phyloP scores from a whole-genome alignment of 2,888 invertebrate species.

The Drosophila kokeensis region DNA sequence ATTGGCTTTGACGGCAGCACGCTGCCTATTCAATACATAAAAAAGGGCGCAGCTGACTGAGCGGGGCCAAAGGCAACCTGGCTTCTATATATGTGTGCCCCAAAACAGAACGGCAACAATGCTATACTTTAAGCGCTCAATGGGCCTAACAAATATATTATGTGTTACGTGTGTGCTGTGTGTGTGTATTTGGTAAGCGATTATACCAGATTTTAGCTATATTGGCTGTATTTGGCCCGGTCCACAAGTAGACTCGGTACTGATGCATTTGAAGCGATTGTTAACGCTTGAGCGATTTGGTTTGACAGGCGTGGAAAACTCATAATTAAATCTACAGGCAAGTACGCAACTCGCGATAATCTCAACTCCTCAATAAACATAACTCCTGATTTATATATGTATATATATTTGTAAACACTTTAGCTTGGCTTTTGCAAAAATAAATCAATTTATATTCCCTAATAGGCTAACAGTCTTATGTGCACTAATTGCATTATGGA shows the following conservation, averaged over 20 bases:
- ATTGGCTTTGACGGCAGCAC: slow-evolving; percentile 40
- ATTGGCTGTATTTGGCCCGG: not conserved
- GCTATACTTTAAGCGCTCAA: slow-evolving; percentile 43
- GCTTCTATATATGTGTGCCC: slow-evolving; percentile 42
- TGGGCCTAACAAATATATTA: slow-evolving; percentile 35
- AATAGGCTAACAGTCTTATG: not conserved
- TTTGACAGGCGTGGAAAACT: too few relatives aligned
- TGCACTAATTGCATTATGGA: not conserved
- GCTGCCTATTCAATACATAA: slow-evolving; percentile 51
- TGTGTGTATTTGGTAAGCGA: slow-evolving; percentile 11
- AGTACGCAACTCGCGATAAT: not conserved
- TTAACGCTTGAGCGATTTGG: too few relatives aligned
- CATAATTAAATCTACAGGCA: too few relatives aligned
- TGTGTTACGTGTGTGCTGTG: not conserved
- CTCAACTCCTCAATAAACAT: not conserved
- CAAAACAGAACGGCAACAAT: slow-evolving; percentile 18
- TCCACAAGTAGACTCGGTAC: too few relatives aligned
- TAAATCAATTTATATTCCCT: not conserved
- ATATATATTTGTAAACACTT: too few relatives aligned
- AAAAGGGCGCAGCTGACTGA: slow-evolving; percentile 35
- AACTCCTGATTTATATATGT: not conserved
- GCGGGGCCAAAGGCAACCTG: slow-evolving; percentile 38
- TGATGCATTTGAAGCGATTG: too few relatives aligned
- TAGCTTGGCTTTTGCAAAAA: not conserved
- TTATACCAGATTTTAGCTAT: slow-evolving; percentile 12